Percentiles rank a stretch among this genome's conserved stretches.
These are phyloP conservation scores for Serinus canaria DNA, from an alignment of 2,113 vertebrate species.

Conservation along the genomic window DNA sequence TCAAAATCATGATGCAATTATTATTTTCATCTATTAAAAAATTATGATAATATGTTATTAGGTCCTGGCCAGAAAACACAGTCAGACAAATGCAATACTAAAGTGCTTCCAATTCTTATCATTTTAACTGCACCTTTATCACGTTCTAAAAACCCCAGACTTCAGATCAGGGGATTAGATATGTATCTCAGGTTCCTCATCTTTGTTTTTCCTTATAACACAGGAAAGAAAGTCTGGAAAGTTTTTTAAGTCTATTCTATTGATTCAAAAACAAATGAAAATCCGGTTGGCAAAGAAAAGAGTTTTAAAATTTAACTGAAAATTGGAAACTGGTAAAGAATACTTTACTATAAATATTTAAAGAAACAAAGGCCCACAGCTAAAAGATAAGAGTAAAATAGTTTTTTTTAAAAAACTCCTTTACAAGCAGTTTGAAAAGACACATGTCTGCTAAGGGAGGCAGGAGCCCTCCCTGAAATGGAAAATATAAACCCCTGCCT, in stretches of 20 bases:
- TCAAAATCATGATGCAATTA: constrained; percentile 18
- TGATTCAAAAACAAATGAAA: constrained; percentile 18
- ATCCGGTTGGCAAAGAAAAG: neutral
- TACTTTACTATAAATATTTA: neutral
- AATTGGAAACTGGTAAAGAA: neutral
- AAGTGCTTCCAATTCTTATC: constrained; percentile 9
- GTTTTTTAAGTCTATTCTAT: neutral
- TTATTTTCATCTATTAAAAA: constrained; percentile 36
- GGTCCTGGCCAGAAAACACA: constrained; percentile 1
- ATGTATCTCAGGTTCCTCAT: constrained; percentile 32
- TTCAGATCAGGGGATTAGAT: constrained; percentile 32
- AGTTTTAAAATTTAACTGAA: neutral
- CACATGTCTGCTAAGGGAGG: neutral
- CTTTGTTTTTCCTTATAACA: constrained; percentile 41
- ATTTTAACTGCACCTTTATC: constrained; percentile 47
- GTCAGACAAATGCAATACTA: constrained; percentile 32
- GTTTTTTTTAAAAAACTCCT: neutral
- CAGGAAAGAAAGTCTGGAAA: neutral
- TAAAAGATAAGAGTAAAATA: neutral
- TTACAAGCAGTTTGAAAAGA: neutral
- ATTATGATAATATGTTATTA: constrained; percentile 7
- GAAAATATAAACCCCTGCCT: neutral
- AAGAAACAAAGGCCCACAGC: neutral
- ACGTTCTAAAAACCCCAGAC: constrained; percentile 25
- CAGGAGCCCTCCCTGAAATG: neutral